Evolutionary conservation across 2,113 vertebrate genomes (phyloP).

Genomic region (Scalopus aquaticus): DNA sequence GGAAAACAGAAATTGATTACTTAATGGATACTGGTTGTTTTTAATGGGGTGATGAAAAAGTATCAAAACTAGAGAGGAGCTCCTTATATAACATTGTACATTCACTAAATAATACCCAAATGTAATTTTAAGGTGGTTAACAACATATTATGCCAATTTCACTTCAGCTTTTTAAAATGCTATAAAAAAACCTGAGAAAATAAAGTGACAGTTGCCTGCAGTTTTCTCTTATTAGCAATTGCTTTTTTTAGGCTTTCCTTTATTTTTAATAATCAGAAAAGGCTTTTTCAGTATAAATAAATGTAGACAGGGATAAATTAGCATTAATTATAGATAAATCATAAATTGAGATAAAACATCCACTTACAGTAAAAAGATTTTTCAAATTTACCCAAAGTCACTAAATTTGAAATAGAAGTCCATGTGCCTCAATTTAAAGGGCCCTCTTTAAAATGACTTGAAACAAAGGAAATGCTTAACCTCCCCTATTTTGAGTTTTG

Average conservation of each 20-base stretch:
- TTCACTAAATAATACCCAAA: not conserved
- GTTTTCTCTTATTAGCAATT: not conserved
- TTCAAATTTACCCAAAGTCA: not conserved
- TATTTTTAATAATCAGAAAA: conserved; percentile 20
- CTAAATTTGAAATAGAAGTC: conserved; percentile 43
- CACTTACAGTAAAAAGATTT: not conserved
- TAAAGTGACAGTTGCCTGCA: not conserved
- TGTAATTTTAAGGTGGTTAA: not conserved
- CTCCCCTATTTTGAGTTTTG: conserved; percentile 15
- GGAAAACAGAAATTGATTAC: not conserved
- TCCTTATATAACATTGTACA: not conserved
- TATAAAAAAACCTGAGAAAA: not conserved
- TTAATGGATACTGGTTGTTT: not conserved
- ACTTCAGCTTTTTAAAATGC: not conserved
- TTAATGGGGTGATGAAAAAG: not conserved
- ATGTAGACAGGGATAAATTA: not conserved
- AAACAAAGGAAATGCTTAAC: conserved; percentile 16
- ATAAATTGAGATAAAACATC: conserved; percentile 17
- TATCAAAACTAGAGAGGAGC: not conserved
- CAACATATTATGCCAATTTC: not conserved
- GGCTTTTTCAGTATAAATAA: not conserved
- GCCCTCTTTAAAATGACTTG: not conserved
- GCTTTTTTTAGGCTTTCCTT: not conserved
- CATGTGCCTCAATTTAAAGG: not conserved
- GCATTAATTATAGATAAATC: not conserved